Base-by-base conservation (phyloP, 2,113 vertebrate species). In the Pygoscelis antarcticus region DNA sequence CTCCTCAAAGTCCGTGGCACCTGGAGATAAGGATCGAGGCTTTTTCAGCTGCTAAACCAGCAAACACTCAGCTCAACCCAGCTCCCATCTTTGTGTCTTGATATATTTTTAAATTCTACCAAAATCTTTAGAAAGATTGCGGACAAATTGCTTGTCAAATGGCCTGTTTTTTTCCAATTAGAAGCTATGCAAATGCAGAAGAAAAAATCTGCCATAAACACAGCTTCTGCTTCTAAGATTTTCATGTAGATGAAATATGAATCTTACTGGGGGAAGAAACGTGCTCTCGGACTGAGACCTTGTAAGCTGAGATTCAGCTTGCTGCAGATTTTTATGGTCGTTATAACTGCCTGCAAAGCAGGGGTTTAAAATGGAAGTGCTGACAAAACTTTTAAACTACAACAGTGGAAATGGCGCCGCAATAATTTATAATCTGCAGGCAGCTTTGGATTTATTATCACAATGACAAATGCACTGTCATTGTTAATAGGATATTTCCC, bases 391-490 rank as follows among this genome's bases (percentile, higher is more conserved):
- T 98, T 98, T 95, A 97, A 98, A 96, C 96, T 94, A 93, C 97
- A 94, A 96, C 94, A 95, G 97, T 97, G 97, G 96, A 98, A 98
- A 98, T 98, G 97, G 97, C 7, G 42, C 95, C 46, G 83, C 93
- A 97, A 98, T 98, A 98, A 98, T 98, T 98, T 98, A 98, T 98
- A 98, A 98, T 98, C 97, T 97, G 97, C 96, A 96, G 97, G 96
- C 98, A 97, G 98, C 98, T 98, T 98, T 98, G 98, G 98, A 98
- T 99, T 99, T 99, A 99, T 99, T 99, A 99, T 99, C 99, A 98
- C 97, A 96, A 97, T 99, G 99, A 99, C 98, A 99, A 99, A 99
- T 99, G 98, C 97, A 98, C 98, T 99, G 99, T 99, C 99, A 99
- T 97, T 98, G 98, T 97, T 98, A 98, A 98, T 98, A 98, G 98